phyloP scores from a whole-genome alignment of 2,888 invertebrate species.

The Caradrina kadenii region DNA sequence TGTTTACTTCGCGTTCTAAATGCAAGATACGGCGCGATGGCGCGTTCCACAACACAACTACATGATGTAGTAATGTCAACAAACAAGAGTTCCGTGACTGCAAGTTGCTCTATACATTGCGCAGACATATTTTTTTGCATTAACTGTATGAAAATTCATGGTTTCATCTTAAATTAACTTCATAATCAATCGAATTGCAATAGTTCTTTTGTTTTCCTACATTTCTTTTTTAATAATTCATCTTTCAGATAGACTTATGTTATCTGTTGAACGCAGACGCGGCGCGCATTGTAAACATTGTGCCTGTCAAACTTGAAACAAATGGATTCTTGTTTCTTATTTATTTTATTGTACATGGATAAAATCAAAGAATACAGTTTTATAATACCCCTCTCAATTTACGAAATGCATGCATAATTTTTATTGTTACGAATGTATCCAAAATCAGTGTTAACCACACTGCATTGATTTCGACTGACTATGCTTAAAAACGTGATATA shows the following conservation, averaged over 20 bases:
- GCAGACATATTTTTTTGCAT: constrained; percentile 46
- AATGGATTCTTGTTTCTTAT: constrained; percentile 23
- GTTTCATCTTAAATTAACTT: neutral
- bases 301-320: constrained; percentile 56
- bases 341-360: neutral
- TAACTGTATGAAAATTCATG: neutral
- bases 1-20: constrained; percentile 73
- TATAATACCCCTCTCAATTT: neutral
- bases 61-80: constrained; percentile 82
- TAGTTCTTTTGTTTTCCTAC: constrained; percentile 15
- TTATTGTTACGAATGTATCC: neutral
- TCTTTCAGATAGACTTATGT: constrained; percentile 18
- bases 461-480: neutral
- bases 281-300: constrained; percentile 57
- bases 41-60: constrained; percentile 83
- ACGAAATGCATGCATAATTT: neutral
- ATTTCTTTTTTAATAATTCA: constrained; percentile 1
- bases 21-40: constrained; percentile 80
- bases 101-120: constrained; percentile 67
- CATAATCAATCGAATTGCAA: neutral
- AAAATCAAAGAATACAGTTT: too few species aligned
- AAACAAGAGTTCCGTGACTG: constrained; percentile 75
- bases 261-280: constrained; percentile 49
- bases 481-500: neutral
- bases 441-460: too few species aligned